Percentiles rank a stretch among this genome's conserved stretches.
These are phyloP conservation scores for Mesoligia furuncula DNA, from an alignment of 2,888 invertebrate genomes.

Conservation along the genomic window DNA sequence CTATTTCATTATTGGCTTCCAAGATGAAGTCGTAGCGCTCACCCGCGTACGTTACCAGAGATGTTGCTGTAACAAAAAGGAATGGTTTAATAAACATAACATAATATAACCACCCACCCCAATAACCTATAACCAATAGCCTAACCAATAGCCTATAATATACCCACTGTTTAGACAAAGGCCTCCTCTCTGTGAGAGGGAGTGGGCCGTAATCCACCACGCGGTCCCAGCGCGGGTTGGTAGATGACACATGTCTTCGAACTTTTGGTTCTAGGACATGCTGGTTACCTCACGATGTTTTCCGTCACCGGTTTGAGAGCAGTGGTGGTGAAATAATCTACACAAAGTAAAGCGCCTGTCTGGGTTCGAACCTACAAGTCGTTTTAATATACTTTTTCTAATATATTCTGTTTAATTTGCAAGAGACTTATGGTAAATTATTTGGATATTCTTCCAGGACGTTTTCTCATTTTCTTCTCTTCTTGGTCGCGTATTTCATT, in stretches of 20 bases:
- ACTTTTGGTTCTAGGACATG: not conserved
- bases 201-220: not conserved
- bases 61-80: constrained; percentile 81
- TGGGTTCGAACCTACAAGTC: not conserved
- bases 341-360: not conserved
- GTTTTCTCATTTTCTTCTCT: not conserved
- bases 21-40: constrained; percentile 96
- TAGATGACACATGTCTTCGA: not conserved
- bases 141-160: no score
- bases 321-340: not conserved
- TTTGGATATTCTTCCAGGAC: no score
- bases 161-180: not conserved
- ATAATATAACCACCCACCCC: not conserved
- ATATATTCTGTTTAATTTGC: not conserved
- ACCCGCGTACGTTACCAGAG: constrained; percentile 95
- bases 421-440: no score
- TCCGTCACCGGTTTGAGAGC: not conserved
- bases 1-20: constrained; percentile 92
- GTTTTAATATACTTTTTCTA: not conserved
- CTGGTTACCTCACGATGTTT: not conserved
- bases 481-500: no score
- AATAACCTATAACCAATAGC: no score
- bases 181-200: not conserved
- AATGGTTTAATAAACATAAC: not conserved
- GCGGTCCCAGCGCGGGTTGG: not conserved